Evolutionary conservation across 2,797 vertebrate genomes (phyloP).

Genomic region (Halcyon smyrnensis): DNA sequence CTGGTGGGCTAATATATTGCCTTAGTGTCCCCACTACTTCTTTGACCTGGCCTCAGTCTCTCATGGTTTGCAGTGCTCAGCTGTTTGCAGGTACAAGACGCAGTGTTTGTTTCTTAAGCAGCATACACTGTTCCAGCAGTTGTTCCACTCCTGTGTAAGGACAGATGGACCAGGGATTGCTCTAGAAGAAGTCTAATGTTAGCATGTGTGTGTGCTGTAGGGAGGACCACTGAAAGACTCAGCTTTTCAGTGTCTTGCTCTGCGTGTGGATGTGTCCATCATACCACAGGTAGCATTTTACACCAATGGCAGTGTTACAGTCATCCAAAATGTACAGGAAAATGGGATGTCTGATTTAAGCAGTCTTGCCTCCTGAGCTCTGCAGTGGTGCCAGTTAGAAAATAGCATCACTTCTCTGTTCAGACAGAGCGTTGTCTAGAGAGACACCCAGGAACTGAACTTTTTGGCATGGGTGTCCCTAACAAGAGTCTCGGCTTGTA

Average conservation of each 20-base stretch:
- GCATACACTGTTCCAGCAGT: not conserved
- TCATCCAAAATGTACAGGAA: not conserved
- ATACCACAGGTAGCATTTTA: not conserved
- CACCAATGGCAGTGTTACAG: not conserved
- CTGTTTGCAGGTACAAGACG: not conserved
- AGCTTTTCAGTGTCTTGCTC: not conserved
- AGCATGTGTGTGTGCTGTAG: not conserved
- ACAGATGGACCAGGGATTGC: not conserved
- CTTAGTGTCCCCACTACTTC: not conserved
- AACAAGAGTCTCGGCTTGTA: rapidly evolving
- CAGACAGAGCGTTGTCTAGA: not conserved
- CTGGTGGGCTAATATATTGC: not conserved
- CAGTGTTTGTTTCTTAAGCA: not conserved
- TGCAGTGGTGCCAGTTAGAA: not conserved
- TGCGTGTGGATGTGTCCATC: rapidly evolving
- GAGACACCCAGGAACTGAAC: not conserved
- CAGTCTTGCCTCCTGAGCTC: not conserved
- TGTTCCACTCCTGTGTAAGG: not conserved
- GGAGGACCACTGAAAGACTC: not conserved
- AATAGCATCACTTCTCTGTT: not conserved
- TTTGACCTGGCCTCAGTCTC: not conserved
- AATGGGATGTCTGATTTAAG: not conserved
- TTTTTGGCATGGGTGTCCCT: not conserved
- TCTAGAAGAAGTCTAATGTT: not conserved
- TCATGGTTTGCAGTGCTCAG: not conserved